phyloP scores from a whole-genome alignment of 2,888 invertebrate species.

The Piscicola geometra region DNA sequence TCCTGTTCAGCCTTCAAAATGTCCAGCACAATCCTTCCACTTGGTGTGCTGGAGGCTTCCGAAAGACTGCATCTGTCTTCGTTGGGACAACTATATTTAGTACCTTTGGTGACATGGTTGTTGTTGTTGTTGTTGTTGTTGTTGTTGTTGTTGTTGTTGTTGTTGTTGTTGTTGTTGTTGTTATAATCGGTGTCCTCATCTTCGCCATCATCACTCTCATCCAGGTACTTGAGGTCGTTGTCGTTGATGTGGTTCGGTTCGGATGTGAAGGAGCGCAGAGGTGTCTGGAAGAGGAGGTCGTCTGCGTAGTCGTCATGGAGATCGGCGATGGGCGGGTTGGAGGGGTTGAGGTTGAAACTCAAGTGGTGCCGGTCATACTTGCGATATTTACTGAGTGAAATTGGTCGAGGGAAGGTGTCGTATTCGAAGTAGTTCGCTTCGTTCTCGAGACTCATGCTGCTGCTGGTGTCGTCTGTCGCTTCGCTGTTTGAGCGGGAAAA shows the following conservation, averaged over 20 bases:
- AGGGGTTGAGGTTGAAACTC: not conserved
- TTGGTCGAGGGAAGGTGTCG: not conserved
- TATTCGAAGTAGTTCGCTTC: not conserved
- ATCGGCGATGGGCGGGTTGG: not conserved
- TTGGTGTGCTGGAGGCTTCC: slow-evolving; percentile 51
- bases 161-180: not conserved
- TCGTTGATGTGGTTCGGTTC: slow-evolving; percentile 3
- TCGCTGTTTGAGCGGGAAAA: not conserved
- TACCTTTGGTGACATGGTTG: not conserved
- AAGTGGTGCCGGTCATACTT: slow-evolving; percentile 10
- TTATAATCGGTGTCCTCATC: not conserved
- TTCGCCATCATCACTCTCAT: slow-evolving; percentile 16
- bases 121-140: not conserved
- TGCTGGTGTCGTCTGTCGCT: not conserved
- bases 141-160: not conserved
- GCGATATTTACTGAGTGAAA: not conserved
- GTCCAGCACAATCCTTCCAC: slow-evolving; percentile 71
- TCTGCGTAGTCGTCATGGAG: not conserved
- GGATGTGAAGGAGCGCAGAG: not conserved
- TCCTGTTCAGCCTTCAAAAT: slow-evolving; percentile 76
- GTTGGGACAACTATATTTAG: not conserved
- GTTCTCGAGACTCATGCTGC: not conserved
- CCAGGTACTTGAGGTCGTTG: not conserved
- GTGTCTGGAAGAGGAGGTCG: not conserved
- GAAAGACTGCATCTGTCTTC: not conserved